These are phyloP conservation scores for Camptogramma bilineatum DNA, from an alignment of 2,888 invertebrate species.

Conservation along the genomic window DNA sequence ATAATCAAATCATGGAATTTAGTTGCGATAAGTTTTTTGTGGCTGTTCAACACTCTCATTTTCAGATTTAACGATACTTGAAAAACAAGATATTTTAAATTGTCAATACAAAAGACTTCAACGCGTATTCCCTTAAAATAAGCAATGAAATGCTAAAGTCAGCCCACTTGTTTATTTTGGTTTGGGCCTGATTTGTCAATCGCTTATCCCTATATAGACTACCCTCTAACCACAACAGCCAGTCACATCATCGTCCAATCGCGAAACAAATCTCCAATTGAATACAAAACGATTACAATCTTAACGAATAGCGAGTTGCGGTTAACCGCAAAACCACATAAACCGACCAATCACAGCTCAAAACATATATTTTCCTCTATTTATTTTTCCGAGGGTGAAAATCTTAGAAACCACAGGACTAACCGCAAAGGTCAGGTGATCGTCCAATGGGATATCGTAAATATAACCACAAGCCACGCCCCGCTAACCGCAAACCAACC, in stretches of 20 bases:
- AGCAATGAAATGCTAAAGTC: conserved; percentile 7
- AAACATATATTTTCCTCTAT: conserved; percentile 78
- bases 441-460: conserved; percentile 86
- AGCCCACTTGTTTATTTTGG: conserved; percentile 22
- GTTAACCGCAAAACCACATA: conserved; percentile 81
- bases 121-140: conserved; percentile 37
- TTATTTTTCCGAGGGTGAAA: conserved; percentile 83
- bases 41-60: background rate
- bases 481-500: conserved; percentile 88
- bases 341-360: conserved; percentile 73
- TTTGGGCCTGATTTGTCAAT: conserved; percentile 36
- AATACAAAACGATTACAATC: conserved; percentile 73
- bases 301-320: conserved; percentile 82
- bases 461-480: conserved; percentile 88
- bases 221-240: conserved; percentile 43
- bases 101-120: conserved; percentile 31
- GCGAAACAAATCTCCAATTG: conserved; percentile 71
- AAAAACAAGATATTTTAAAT: background rate
- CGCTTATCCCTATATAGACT: conserved; percentile 22
- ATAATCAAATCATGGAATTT: background rate
- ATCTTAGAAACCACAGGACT: conserved; percentile 87
- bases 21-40: background rate
- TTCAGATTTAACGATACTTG: no score
- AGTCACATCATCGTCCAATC: conserved; percentile 54
- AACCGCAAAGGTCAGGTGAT: conserved; percentile 85